Percentiles rank a stretch among this genome's conserved stretches.
phyloP scores from a whole-genome alignment of 2,888 invertebrate species.

The Brenthis daphne region DNA sequence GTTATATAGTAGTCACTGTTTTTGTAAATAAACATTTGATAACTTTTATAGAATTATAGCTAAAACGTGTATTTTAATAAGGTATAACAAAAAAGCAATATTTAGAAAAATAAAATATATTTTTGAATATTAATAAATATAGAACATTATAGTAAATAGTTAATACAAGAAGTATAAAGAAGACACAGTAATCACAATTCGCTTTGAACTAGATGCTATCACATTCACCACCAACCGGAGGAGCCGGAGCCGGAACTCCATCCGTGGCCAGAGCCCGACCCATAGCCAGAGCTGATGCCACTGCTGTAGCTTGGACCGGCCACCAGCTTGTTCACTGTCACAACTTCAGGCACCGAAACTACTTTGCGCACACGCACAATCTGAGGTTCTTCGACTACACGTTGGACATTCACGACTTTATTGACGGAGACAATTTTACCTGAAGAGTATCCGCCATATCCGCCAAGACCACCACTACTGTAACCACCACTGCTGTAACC shows the following conservation, averaged over 20 bases:
- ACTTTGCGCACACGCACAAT: slow-evolving; percentile 53
- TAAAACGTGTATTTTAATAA: not conserved
- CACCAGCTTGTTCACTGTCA: slow-evolving; percentile 53
- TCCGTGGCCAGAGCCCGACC: slow-evolving; percentile 33
- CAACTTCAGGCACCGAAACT: slow-evolving; percentile 57
- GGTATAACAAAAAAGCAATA: not conserved
- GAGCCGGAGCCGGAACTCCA: slow-evolving; percentile 34
- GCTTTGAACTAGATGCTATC: slow-evolving; percentile 20
- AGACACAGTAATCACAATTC: slow-evolving; percentile 19
- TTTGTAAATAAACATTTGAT: too few relatives aligned
- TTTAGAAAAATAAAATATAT: slow-evolving; percentile 18
- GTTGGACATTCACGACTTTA: slow-evolving; percentile 49
- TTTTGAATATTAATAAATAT: slow-evolving; percentile 15
- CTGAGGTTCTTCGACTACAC: slow-evolving; percentile 49
- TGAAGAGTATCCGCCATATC: slow-evolving; percentile 30
- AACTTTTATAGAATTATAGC: not conserved
- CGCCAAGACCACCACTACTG: slow-evolving; percentile 21
- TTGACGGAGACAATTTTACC: slow-evolving; percentile 48
- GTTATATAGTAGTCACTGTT: too few relatives aligned
- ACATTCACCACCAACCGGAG: slow-evolving; percentile 43
- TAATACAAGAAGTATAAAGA: slow-evolving; percentile 3
- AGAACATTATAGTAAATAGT: not conserved
- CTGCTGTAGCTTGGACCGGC: slow-evolving; percentile 46
- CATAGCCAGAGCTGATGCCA: slow-evolving; percentile 35
- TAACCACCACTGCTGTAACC: slow-evolving; percentile 13